phyloP scores from a whole-genome alignment of 2,888 invertebrate species.

The Sylvicola cinctus region DNA sequence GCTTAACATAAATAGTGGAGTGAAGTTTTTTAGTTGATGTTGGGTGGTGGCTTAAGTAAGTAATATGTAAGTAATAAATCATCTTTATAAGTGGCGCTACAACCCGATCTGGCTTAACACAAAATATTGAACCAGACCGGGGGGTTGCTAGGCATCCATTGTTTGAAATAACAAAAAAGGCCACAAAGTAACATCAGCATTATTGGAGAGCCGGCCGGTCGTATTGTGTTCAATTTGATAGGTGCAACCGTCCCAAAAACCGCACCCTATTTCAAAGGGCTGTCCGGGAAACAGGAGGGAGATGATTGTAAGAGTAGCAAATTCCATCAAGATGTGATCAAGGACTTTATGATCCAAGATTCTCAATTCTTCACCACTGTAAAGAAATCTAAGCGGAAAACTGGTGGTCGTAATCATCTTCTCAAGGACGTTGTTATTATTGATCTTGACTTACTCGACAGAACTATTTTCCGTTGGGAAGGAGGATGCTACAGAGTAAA shows the following conservation, averaged over 20 bases:
- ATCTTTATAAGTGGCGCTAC: no score
- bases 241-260: constrained; percentile 90
- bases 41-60: no score
- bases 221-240: constrained; percentile 71
- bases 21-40: no score
- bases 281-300: constrained; percentile 50
- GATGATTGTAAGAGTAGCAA: constrained; percentile 82
- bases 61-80: no score
- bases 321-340: constrained; percentile 77
- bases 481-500: constrained; percentile 51
- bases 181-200: constrained; percentile 62
- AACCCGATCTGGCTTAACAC: no score
- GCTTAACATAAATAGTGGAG: no score
- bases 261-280: constrained; percentile 58
- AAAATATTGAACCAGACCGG: no score
- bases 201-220: constrained; percentile 45
- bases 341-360: constrained; percentile 87
- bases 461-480: constrained; percentile 77
- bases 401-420: constrained; percentile 63
- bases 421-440: constrained; percentile 61
- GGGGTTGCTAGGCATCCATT: no score
- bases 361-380: constrained; percentile 96
- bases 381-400: constrained; percentile 69
- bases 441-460: constrained; percentile 48
- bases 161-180: no score